Conservation (phyloP, 2,113 vertebrate species). For the Noturus placidus region DNA sequence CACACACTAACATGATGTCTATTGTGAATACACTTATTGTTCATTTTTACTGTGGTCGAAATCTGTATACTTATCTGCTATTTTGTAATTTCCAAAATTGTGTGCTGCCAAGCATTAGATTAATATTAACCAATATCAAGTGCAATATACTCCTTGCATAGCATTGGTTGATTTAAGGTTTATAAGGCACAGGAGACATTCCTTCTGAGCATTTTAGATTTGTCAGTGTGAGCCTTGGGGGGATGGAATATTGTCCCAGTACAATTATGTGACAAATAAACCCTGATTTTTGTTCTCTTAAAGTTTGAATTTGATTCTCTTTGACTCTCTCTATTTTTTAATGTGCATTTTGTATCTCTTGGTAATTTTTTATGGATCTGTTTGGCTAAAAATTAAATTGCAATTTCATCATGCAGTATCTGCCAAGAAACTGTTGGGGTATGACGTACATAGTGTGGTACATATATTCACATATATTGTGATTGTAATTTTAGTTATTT, state of each 20-base stretch:
- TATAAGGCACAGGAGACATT: background rate
- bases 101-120: constrained; percentile 38
- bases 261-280: constrained; percentile 32
- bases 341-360: background rate
- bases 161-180: background rate
- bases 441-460: background rate
- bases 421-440: background rate
- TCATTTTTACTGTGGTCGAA: constrained; percentile 39
- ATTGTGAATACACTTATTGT: constrained; percentile 36
- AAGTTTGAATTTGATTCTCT: background rate
- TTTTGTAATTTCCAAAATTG: constrained; percentile 37
- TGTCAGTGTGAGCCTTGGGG: background rate
- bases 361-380: background rate
- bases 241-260: background rate
- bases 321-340: background rate
- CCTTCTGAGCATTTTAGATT: background rate
- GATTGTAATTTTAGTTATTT: background rate
- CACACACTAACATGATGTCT: constrained; percentile 38
- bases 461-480: background rate
- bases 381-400: background rate
- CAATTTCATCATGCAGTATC: background rate
- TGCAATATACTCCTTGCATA: background rate
- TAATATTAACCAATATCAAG: constrained; percentile 23
- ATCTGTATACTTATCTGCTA: background rate
- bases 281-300: background rate